Evolutionary conservation across 2,113 vertebrate species (phyloP), one percentile per base, ranked within the genome.

Genomic region (Cephalophus harveyi): DNA sequence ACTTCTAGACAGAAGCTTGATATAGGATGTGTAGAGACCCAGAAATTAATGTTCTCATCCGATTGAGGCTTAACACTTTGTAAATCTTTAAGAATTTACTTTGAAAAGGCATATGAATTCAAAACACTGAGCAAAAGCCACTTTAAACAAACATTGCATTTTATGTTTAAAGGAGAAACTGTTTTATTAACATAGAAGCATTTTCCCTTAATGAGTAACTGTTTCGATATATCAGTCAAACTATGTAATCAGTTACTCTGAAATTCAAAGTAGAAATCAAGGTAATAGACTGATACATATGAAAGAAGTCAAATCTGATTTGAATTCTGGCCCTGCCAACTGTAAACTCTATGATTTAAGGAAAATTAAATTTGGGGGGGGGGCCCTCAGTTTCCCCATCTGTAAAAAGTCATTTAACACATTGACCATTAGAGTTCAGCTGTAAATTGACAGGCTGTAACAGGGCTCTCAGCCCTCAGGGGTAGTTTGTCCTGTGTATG

Each of bases 261-360:
- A 57, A 95, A 89, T 87, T 86, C 52, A 96, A 91, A 97, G 36
- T 74, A 74, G 59, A 98, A 95, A 86, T 92, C 52, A 94, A 6
- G 2, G 0, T 57, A 28, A 60, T 57, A 60, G 52, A 67, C 15
- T 64, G 8, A 19, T 4, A 9, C 3, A 40, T 88, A 88, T 36
- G 25, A 67, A 71, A 36, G 9, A 13, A 92, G 30, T 83, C 46
- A 91, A 62, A 91, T 71, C 8, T 54, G 30, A 79, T 48, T 83
- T 88, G 52, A 92, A 46, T 50, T 91, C 30, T 82, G 36, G 14
- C 4, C 7, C 23, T n/a, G 11, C 3, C 40, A 86, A 62, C 12
- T n/a, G 1, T 60, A 30, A 90, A 0, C 5, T 43, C 7, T 54
- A 83, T n/a, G 46, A 19, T 30, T 83, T 92, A 1, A 36, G 15